Base-by-base conservation (phyloP, 2,797 vertebrate species). In the Anolis apletophallus region DNA sequence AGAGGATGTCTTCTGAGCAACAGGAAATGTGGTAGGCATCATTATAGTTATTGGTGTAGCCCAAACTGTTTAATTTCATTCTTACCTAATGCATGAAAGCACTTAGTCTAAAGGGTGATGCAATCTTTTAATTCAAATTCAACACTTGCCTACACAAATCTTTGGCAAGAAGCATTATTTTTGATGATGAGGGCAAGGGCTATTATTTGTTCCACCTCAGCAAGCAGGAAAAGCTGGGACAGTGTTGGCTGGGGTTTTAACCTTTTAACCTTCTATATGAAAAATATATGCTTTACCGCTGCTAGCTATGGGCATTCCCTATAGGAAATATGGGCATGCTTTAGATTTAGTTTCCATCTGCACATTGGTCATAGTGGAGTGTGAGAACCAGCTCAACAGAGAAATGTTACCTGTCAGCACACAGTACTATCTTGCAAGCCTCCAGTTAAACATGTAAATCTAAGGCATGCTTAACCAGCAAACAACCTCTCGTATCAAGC, bases 21-120 rank as follows among this genome's bases (percentile, higher is more conserved):
- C 26, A 73, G 74, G 74, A 72, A 82, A 82, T 55, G 52, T 85
- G 55, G 36, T 57, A 57, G 29, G 12, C 1, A 21, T 68, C 26
- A 54, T 59, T 69, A 64, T 78, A 67, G 57, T 82, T 78, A 61
- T 69, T 59, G 80, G 77, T 82, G 61, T 64, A 77, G 73, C 72
- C 32, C 73, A 82, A 72, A 82, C 32, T 82, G 74, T 83, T 88
- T 78, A 73, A 88, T 32, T 87, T 50, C 16, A 2, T 29, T 21
- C 61, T 10, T 40, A 34, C 12, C 68, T 75, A 46, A 67, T 78
- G 71, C 34, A 78, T 55, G 50, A 71, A 34, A 76, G 29, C 80
- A 64, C 40, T 81, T 76, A 76, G 29, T 40, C 17, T 61, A 82
- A 85, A 82, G 55, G 52, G 73, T 54, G 74, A 85, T 8, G 21